Evolutionary conservation across 1,140 invertebrate species (phyloP), one percentile per base, ranked within the genome.

Genomic region (Brachionus angularis): DNA sequence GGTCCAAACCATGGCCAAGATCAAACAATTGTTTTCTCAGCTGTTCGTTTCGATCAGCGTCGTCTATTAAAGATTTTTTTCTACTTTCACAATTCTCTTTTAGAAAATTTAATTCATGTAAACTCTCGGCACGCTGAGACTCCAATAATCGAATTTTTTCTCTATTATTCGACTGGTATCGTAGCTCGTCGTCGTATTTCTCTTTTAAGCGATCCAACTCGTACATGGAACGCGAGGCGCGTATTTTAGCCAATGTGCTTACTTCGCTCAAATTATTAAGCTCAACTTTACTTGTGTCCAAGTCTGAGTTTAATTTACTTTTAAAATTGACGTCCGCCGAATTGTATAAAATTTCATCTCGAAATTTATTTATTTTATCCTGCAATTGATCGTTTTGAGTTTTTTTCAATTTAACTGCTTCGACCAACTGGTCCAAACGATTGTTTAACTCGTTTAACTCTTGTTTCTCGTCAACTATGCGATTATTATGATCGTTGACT

Each of bases 91-190:
- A 67, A 36, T 67, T 50, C 5, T 67, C 62, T 23, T 67, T 67
- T 25, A 67, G 21, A 50, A 34, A 67, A 23, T 36, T 67, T 23
- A 67, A 33, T 27, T 67, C 62, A n/a, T 67, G 62, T 18, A 67
- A 23, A 33, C 62, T 67, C 42, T 67, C 62, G 31, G 62, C 27
- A 5, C 62, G 62, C 29, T 67, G 42, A 3, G 27, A 18, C 21
- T 67, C 62, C n/a, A 67, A 27, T 27, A 47, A 21, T 2, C 62
- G 62, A 47, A 67, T 67, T 47, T 67, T 67, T 46, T 67, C 62
- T 4, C 47, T 27, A 31, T 67, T 42, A 8, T 29, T 46, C n/a
- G 39, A 47, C 31, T 67, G 62, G 16, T 33, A 67, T 3, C 62
- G 23, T 10, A 67, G 21, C 25, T 67, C 62, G 3, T 67, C 62